Conservation (phyloP, 2,888 invertebrate species). For the Pterobdella sp. region DNA sequence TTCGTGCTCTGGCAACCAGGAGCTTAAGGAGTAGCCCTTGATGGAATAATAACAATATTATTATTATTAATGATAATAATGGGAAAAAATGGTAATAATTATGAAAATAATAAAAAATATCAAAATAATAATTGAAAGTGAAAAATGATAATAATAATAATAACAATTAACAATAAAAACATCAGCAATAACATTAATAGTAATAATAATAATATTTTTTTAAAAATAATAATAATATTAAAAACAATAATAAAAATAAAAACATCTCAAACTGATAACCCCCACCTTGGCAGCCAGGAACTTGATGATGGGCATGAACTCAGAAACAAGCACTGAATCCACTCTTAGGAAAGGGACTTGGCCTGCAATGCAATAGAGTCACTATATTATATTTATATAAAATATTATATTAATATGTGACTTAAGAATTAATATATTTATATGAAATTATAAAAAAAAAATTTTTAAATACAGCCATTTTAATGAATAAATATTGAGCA, state of each 20-base stretch:
- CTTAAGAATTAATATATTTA: no score
- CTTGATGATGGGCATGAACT: constrained; percentile 81
- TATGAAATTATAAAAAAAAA: no score
- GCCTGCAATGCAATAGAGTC: no score
- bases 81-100: no score
- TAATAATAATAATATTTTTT: neutral
- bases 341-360: constrained; percentile 84
- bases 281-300: constrained; percentile 71
- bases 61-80: no score
- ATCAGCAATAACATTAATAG: constrained; percentile 1
- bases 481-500: no score
- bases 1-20: constrained; percentile 64
- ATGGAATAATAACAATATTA: no score
- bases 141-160: constrained; percentile 5
- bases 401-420: no score
- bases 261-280: neutral
- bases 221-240: neutral
- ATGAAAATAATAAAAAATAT: neutral
- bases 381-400: no score
- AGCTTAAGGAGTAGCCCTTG: constrained; percentile 66
- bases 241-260: neutral
- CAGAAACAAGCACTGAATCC: constrained; percentile 78
- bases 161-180: constrained; percentile 2
- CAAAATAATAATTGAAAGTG: neutral
- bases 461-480: no score